These are phyloP conservation scores for Sebastes matsubarae DNA, from an alignment of 2,797 vertebrate genomes.

Conservation along the genomic window DNA sequence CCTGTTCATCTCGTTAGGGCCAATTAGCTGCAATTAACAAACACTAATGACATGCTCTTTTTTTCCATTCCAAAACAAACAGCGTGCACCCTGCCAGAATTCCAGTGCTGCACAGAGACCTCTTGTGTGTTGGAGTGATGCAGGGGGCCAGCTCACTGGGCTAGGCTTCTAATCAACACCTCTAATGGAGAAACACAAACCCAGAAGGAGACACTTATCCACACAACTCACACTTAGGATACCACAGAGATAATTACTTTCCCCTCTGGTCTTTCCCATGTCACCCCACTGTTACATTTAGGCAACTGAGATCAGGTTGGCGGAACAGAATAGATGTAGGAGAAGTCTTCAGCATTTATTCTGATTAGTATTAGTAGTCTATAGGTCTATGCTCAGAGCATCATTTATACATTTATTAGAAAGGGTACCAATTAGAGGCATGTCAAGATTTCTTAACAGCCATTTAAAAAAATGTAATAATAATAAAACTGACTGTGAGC, in stretches of 20 bases:
- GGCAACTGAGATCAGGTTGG: slow-evolving; percentile 1
- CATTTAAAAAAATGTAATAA: not conserved
- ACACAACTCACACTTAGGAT: slow-evolving; percentile 22
- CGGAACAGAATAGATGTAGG: not conserved
- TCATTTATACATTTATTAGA: not conserved
- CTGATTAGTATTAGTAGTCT: not conserved
- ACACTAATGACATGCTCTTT: slow-evolving; percentile 94
- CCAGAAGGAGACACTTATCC: slow-evolving; percentile 52
- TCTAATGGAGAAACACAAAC: slow-evolving; percentile 58
- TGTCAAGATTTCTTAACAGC: not conserved
- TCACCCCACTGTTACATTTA: slow-evolving; percentile 6
- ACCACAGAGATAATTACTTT: slow-evolving; percentile 11
- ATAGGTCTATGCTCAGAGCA: not conserved
- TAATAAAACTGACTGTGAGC: accelerated
- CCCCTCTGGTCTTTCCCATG: slow-evolving; percentile 29
- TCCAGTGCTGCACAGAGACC: slow-evolving; percentile 71
- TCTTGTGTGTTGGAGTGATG: slow-evolving; percentile 69
- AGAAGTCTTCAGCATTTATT: not conserved
- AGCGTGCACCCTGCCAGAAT: slow-evolving; percentile 84
- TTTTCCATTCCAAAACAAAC: slow-evolving; percentile 94
- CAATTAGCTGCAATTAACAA: slow-evolving; percentile 99
- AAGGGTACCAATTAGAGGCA: not conserved
- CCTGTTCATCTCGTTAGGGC: slow-evolving; percentile 98
- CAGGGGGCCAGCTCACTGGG: slow-evolving; percentile 44
- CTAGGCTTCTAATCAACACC: slow-evolving; percentile 72